Percentiles rank a stretch among this genome's conserved stretches.
Evolutionary conservation across 2,888 invertebrate species (phyloP).

Genomic region (Aleiodes alternator): DNA sequence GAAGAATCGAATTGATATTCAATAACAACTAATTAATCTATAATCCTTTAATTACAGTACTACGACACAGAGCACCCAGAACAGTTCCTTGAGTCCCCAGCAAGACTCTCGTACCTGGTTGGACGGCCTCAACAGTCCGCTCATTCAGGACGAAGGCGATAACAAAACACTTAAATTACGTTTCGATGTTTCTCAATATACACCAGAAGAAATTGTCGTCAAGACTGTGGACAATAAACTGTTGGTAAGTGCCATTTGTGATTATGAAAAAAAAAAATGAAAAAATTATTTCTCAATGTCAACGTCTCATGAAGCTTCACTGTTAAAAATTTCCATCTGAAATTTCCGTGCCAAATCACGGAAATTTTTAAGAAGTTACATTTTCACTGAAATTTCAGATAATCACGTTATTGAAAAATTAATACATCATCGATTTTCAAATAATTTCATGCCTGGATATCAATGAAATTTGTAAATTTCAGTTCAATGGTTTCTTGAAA

Average conservation of each 20-base stretch:
- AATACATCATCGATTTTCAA: too few species aligned
- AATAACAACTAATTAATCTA: conserved; percentile 32
- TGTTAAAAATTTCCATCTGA: too few species aligned
- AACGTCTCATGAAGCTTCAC: too few species aligned
- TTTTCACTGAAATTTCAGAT: too few species aligned
- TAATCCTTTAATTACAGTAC: conserved; percentile 76
- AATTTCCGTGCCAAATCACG: too few species aligned
- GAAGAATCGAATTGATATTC: background rate
- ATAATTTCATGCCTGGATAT: too few species aligned
- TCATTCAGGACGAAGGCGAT: conserved; percentile 95
- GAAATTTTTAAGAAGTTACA: too few species aligned
- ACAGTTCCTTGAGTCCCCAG: conserved; percentile 77
- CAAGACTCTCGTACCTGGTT: conserved; percentile 82
- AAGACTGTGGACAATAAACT: conserved; percentile 99
- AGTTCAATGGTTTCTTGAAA: too few species aligned
- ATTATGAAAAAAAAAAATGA: background rate
- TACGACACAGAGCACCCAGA: conserved; percentile 79
- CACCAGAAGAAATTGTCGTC: conserved; percentile 97
- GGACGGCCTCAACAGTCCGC: conserved; percentile 92
- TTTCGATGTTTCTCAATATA: conserved; percentile 98
- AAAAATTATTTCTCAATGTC: background rate
- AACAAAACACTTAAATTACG: conserved; percentile 95
- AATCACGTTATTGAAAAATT: too few species aligned
- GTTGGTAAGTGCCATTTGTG: conserved; percentile 82
- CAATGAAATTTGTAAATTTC: too few species aligned